A percentile compares a stretch with the other conserved stretches of the same genome.
phyloP scores from a whole-genome alignment of 2,113 vertebrate genomes.

The Sialia sialis region DNA sequence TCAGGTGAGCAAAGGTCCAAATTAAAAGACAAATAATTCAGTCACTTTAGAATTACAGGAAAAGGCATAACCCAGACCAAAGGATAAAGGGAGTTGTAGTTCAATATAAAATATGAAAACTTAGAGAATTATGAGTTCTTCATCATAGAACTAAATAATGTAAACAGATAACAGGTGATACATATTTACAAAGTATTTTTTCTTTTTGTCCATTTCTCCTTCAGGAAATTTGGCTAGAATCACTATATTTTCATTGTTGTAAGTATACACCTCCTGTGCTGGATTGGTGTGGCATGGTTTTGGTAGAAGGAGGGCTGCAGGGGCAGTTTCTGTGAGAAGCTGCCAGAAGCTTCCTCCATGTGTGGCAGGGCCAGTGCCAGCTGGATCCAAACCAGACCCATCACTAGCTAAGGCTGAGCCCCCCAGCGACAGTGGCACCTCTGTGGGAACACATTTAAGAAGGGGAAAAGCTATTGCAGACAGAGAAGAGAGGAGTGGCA shows the following conservation, averaged over 20 bases:
- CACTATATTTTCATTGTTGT: background rate
- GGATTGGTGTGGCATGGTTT: background rate
- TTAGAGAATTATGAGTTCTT: background rate
- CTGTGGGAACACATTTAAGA: background rate
- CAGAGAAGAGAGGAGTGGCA: background rate
- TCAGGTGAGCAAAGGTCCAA: background rate
- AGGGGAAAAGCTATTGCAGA: background rate
- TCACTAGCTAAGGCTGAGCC: background rate
- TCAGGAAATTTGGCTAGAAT: background rate
- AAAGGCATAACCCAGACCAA: background rate
- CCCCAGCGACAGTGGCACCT: fast-evolving
- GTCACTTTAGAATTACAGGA: background rate
- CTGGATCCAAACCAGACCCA: background rate
- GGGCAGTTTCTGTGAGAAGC: background rate
- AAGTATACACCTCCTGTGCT: background rate
- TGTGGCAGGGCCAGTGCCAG: background rate
- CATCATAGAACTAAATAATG: background rate
- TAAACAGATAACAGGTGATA: background rate
- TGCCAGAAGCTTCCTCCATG: background rate
- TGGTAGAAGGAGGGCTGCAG: background rate
- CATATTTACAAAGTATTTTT: background rate
- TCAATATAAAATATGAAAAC: background rate
- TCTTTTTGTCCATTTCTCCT: background rate
- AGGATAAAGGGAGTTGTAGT: background rate
- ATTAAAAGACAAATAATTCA: background rate